Conservation (phyloP, 2,113 vertebrate species). For the Thinocorus orbignyianus region DNA sequence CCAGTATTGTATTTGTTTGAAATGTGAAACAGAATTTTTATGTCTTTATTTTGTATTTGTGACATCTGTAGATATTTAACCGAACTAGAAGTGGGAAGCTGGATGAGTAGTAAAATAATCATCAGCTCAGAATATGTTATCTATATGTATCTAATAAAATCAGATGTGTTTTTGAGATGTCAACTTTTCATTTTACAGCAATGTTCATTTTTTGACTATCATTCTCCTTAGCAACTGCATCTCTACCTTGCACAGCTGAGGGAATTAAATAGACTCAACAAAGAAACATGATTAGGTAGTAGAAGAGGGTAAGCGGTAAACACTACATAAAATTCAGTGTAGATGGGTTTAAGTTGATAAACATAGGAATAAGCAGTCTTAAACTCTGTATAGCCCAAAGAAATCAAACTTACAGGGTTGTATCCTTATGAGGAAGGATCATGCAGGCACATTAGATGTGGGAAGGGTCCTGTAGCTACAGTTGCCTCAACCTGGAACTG, state of each 20-base stretch:
- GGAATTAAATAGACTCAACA: not conserved
- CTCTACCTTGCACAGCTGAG: not conserved
- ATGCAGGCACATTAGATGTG: too few relatives aligned
- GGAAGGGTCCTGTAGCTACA: not conserved
- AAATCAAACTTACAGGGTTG: not conserved
- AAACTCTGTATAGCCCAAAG: not conserved
- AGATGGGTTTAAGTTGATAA: not conserved
- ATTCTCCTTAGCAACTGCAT: not conserved
- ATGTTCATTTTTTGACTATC: not conserved
- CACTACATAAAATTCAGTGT: not conserved
- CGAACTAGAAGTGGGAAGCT: not conserved
- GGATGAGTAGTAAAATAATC: not conserved
- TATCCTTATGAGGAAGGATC: not conserved
- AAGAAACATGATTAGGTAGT: not conserved
- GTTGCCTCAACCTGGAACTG: not conserved
- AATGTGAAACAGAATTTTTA: conserved; percentile 24
- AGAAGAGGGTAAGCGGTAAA: not conserved
- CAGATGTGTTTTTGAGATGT: not conserved
- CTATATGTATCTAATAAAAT: not conserved
- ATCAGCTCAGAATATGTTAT: not conserved
- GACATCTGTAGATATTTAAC: not conserved
- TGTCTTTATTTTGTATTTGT: conserved; percentile 30
- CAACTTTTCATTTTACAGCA: not conserved
- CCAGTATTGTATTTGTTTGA: not conserved
- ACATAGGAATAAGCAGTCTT: not conserved